Evolutionary conservation across 2,888 invertebrate genomes (phyloP), one percentile per base, ranked within the genome.

Genomic region (Masnerella sp.): DNA sequence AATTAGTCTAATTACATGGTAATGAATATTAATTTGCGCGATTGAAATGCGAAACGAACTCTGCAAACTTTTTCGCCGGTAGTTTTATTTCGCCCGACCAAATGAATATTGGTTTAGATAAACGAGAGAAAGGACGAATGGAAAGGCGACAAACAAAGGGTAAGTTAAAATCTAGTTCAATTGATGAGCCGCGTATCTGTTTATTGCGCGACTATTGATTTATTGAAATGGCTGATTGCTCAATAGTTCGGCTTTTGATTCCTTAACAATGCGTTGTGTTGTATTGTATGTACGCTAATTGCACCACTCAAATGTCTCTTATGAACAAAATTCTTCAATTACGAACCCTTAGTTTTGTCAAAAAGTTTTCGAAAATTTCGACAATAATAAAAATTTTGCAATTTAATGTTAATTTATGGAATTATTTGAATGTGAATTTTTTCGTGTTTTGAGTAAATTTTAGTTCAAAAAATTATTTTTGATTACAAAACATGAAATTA

Each of bases 281-380:
- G 54, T 47, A 54, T 22, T 65, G 58, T 68, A 68, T 58, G 67
- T 51, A 68, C 51, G 67, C 51, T 68, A 68, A 68, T 68, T 68
- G 67, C 51, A 43, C 18, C 58, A 58, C 51, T 67, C 22, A 36
- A 20, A 14, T 51, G 28, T 58, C 67, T 58, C 58, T 58, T 43
- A 42, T 51, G 59, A 59, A 36, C 15, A 43, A 58, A 58, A n/a
- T 58, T 58, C 45, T 58, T 45, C 58, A 58, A 58, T 58, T 58
- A 58, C 42, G 32, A n/a, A 9, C 20, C 14, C n/a, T 49, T 18
- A 12, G 47, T 49, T 30, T 8, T 8, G 34, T 5, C 4, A 34
- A 32, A 62, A 62, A 51, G 42, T 62, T 51, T 62, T 11, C 40
- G 25, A 38, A 52, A 52, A 20, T 30, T 30, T 30, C 30, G 30